Percentiles rank a stretch among this genome's conserved stretches.
Evolutionary conservation across 1,140 invertebrate genomes (phyloP).

Genomic region (Amyelois transitella): DNA sequence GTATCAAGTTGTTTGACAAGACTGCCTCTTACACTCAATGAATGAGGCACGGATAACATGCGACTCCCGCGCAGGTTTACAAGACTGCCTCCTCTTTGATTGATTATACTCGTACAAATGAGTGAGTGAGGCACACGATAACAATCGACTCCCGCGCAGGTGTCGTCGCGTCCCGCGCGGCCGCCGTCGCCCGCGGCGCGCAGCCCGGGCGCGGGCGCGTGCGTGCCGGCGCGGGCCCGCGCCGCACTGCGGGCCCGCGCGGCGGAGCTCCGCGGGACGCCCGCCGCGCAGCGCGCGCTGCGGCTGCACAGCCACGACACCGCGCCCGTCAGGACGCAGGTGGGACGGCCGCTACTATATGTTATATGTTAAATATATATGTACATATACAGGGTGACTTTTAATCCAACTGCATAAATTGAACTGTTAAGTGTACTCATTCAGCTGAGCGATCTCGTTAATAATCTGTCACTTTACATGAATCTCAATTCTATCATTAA

Average conservation of each 20-base stretch:
- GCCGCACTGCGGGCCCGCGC: slow-evolving; percentile 90
- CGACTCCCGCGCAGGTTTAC: too few relatives aligned
- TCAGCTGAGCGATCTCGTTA: neutral
- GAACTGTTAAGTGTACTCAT: too few relatives aligned
- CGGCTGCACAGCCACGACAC: slow-evolving; percentile 84
- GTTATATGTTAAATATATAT: too few relatives aligned
- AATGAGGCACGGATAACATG: too few relatives aligned
- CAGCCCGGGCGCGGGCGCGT: slow-evolving; percentile 21
- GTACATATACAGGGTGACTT: too few relatives aligned
- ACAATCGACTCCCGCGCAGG: neutral
- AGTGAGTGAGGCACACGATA: slow-evolving; percentile 25
- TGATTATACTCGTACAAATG: too few relatives aligned
- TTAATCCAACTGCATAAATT: neutral
- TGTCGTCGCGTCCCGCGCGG: neutral
- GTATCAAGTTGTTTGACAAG: too few relatives aligned
- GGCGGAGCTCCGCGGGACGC: slow-evolving; percentile 87
- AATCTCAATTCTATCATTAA: too few relatives aligned
- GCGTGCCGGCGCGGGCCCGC: slow-evolving; percentile 78
- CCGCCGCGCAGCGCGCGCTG: slow-evolving; percentile 85
- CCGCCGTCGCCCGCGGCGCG: neutral
- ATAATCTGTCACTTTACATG: too few relatives aligned
- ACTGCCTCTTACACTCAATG: too few relatives aligned
- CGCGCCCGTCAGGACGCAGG: slow-evolving; percentile 82
- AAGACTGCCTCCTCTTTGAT: too few relatives aligned
- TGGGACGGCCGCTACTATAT: slow-evolving; percentile 1